A percentile compares a stretch with the other conserved stretches of the same genome.
Conservation (phyloP, 1,140 invertebrate genomes). For the Trachymyrmex septentrionalis region DNA sequence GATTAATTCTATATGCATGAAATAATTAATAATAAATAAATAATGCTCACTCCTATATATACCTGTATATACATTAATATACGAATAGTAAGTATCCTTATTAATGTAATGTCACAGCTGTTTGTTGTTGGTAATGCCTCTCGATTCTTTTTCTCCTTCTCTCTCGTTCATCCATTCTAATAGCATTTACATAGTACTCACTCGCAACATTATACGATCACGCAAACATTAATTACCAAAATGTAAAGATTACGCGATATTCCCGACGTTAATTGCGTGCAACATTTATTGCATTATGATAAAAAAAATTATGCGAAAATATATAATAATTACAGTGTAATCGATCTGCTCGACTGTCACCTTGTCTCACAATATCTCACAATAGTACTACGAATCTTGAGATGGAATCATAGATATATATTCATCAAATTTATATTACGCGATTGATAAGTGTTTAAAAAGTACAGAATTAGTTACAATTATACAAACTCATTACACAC, state of each 20-base stretch:
- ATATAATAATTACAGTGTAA: neutral
- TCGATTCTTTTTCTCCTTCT: neutral
- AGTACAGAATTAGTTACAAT: neutral
- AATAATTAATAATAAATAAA: neutral
- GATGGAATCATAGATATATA: neutral
- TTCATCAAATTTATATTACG: neutral
- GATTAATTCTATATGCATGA: neutral
- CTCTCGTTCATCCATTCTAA: neutral
- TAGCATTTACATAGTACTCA: neutral
- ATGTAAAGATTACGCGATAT: neutral
- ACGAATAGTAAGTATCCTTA: too few relatives aligned
- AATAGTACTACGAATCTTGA: too few relatives aligned
- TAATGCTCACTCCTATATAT: neutral
- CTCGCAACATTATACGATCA: neutral
- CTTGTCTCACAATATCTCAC: neutral
- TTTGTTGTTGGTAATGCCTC: neutral
- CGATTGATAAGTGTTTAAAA: neutral
- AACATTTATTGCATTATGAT: neutral
- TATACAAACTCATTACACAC: neutral
- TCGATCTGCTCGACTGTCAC: neutral
- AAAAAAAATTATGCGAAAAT: neutral
- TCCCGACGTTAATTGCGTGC: neutral
- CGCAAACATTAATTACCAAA: constrained; percentile 21
- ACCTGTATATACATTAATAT: too few relatives aligned
- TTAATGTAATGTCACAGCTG: too few relatives aligned